Evolutionary conservation across 2,113 vertebrate species (phyloP).

Genomic region (Thalassoma bifasciatum): DNA sequence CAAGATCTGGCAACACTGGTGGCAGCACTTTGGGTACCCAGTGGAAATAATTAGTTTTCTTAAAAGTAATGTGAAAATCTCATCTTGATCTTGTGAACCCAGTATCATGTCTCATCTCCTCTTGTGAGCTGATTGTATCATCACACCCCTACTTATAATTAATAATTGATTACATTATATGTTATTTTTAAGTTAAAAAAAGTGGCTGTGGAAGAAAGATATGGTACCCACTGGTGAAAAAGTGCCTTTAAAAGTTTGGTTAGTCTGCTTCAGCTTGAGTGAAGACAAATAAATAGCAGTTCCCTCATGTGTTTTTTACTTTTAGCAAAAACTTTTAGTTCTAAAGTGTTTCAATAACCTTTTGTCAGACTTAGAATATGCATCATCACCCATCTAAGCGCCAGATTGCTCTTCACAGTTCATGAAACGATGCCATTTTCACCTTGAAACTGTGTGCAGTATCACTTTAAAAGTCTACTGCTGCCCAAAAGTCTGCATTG

Average conservation of each 20-base stretch:
- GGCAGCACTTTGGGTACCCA: too few relatives aligned
- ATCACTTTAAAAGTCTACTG: conserved; percentile 2
- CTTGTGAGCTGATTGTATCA: too few relatives aligned
- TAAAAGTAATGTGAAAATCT: too few relatives aligned
- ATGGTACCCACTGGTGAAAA: neutral
- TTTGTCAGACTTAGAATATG: neutral
- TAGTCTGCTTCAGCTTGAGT: neutral
- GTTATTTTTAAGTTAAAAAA: neutral
- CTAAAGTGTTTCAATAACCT: neutral
- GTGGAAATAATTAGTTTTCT: too few relatives aligned
- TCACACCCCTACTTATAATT: too few relatives aligned
- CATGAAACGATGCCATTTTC: conserved; percentile 18
- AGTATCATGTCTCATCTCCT: too few relatives aligned
- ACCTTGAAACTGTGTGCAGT: conserved; percentile 22
- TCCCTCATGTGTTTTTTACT: neutral
- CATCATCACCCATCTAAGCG: conserved; percentile 8
- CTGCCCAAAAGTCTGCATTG: neutral
- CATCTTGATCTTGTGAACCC: too few relatives aligned
- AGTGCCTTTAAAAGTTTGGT: neutral
- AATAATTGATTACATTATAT: too few relatives aligned
- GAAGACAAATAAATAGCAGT: neutral
- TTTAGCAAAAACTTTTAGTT: too few relatives aligned
- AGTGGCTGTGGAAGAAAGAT: neutral
- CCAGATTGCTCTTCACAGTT: neutral
- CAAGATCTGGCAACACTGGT: too few relatives aligned